Percentiles rank a stretch among this genome's conserved stretches.
Conservation (phyloP, 2,113 vertebrate genomes). For the Prinia subflava region DNA sequence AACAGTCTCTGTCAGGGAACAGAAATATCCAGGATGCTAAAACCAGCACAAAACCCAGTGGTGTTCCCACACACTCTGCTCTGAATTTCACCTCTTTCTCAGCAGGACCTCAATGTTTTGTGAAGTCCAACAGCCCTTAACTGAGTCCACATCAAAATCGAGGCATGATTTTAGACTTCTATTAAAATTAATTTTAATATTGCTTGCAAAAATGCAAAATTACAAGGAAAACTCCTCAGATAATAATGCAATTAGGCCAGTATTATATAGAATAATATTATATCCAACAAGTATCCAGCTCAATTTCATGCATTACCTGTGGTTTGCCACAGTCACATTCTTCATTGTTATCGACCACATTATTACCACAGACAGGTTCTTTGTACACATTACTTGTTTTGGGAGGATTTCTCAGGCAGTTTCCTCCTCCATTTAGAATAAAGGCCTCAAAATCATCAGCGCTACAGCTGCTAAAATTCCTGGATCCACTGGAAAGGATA, state of each 20-base stretch:
- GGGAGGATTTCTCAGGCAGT: conserved; percentile 83
- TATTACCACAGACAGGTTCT: conserved; percentile 80
- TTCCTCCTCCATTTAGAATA: conserved; percentile 75
- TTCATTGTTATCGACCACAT: conserved; percentile 77
- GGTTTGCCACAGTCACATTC: conserved; percentile 87
- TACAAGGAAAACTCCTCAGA: neutral
- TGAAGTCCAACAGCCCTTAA: neutral
- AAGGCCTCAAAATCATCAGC: conserved; percentile 76
- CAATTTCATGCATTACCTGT: conserved; percentile 63
- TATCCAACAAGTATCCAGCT: neutral
- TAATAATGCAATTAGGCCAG: neutral
- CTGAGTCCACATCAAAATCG: neutral
- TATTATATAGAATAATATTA: neutral
- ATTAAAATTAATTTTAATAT: neutral
- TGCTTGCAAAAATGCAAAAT: neutral
- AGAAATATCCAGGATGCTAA: neutral
- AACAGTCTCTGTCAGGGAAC: neutral
- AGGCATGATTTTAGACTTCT: neutral
- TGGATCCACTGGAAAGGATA: conserved; percentile 69
- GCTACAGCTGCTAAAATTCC: conserved; percentile 82
- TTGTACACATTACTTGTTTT: conserved; percentile 66
- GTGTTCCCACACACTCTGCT: neutral
- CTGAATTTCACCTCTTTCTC: neutral
- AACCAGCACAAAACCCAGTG: neutral
- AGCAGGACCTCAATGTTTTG: neutral